Conservation (phyloP, 2,888 invertebrate genomes). For the Erebia epiphron region DNA sequence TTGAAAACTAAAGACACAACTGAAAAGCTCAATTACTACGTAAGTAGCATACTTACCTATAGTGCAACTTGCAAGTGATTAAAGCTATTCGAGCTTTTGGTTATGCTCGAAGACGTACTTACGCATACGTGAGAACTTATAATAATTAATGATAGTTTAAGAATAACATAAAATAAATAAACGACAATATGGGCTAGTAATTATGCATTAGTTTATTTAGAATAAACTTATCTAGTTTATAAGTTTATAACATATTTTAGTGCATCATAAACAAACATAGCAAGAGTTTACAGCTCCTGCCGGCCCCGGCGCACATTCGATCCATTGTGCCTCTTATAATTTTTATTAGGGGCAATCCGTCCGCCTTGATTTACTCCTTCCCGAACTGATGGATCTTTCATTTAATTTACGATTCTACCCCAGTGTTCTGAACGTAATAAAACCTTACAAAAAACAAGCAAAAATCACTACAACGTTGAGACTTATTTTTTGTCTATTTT, state of each 20-base stretch:
- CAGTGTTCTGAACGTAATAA: slow-evolving; percentile 75
- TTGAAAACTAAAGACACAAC: too few species aligned
- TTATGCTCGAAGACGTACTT: background rate
- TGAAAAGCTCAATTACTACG: too few species aligned
- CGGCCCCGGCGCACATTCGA: slow-evolving; percentile 76
- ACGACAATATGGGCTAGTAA: slow-evolving; percentile 74
- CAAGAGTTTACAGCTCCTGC: slow-evolving; percentile 79
- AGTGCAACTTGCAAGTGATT: too few species aligned
- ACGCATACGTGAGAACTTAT: background rate
- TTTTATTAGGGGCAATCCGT: slow-evolving; percentile 83
- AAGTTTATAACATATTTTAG: slow-evolving; percentile 83
- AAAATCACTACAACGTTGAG: slow-evolving; percentile 56
- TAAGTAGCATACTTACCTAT: too few species aligned
- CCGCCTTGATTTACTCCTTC: slow-evolving; percentile 82
- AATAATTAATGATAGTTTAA: background rate
- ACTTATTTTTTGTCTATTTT: slow-evolving; percentile 27
- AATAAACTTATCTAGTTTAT: slow-evolving; percentile 82
- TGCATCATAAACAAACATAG: slow-evolving; percentile 82
- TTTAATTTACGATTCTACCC: slow-evolving; percentile 80
- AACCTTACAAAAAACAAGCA: slow-evolving; percentile 76
- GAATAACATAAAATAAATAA: slow-evolving; percentile 47
- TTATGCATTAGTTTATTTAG: slow-evolving; percentile 79
- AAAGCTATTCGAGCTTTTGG: too few species aligned
- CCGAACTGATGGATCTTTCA: slow-evolving; percentile 81
- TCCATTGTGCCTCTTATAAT: slow-evolving; percentile 82